A percentile compares a stretch with the other conserved stretches of the same genome.
phyloP scores from a whole-genome alignment of 2,888 invertebrate species.

The Eumacrocentrus americanus region DNA sequence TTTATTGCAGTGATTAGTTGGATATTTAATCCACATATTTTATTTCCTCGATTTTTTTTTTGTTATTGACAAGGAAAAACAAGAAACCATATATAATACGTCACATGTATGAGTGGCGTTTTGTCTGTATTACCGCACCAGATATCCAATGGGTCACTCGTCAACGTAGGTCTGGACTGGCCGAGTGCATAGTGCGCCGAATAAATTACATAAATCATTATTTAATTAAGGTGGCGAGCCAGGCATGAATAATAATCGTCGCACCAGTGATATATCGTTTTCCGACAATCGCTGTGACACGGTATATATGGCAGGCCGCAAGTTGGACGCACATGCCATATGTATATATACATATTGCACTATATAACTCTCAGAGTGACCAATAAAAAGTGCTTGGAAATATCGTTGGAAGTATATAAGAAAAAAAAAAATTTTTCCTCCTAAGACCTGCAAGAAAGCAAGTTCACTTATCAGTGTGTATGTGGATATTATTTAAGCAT shows the following conservation, averaged over 20 bases:
- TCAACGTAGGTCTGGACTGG: conserved; percentile 25
- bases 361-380: background rate
- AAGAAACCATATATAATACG: background rate
- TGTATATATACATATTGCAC: background rate
- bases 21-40: background rate
- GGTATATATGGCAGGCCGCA: background rate
- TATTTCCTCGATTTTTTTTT: background rate
- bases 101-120: background rate
- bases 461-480: conserved; percentile 16
- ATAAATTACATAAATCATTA: conserved; percentile 41
- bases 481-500: too few relatives aligned
- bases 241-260: conserved; percentile 38
- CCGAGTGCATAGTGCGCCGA: conserved; percentile 20
- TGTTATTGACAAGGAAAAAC: background rate
- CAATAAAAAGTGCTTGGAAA: background rate
- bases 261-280: conserved; percentile 33
- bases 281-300: conserved; percentile 32
- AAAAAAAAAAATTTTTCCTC: conserved; percentile 5
- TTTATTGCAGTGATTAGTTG: too few relatives aligned
- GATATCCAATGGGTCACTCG: conserved; percentile 30
- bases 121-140: conserved; percentile 9
- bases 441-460: background rate
- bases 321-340: too few relatives aligned
- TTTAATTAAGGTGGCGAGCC: conserved; percentile 38
- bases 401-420: background rate